A percentile compares a stretch with the other conserved stretches of the same genome.
Conservation (phyloP, 2,888 invertebrate genomes). For the Thecocarcelia acutangulata region DNA sequence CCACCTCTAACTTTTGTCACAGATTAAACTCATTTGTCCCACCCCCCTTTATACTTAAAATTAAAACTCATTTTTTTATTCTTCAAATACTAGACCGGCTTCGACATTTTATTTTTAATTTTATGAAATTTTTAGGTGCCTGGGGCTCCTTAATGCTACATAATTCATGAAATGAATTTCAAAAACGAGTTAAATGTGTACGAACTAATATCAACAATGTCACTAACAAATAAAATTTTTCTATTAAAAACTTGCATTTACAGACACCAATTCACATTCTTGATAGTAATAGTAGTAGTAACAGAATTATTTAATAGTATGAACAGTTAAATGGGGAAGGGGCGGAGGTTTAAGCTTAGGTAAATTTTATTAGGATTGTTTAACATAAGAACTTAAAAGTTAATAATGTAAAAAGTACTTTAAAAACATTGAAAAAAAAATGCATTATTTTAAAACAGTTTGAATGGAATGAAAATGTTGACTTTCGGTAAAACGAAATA, state of each 20-base stretch:
- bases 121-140: slow-evolving; percentile 32
- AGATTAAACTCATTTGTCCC: too few relatives aligned
- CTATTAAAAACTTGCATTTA: slow-evolving; percentile 36
- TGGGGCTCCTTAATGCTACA: slow-evolving; percentile 39
- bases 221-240: slow-evolving; percentile 47
- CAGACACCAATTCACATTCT: slow-evolving; percentile 23
- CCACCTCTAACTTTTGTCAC: too few relatives aligned
- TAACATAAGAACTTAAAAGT: slow-evolving; percentile 30
- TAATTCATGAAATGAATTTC: slow-evolving; percentile 51
- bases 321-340: slow-evolving; percentile 36
- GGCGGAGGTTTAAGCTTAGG: neutral
- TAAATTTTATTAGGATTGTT: slow-evolving; percentile 10
- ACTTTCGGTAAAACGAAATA: slow-evolving; percentile 44
- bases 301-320: neutral
- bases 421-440: slow-evolving; percentile 45
- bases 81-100: slow-evolving; percentile 52
- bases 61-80: slow-evolving; percentile 34
- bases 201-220: slow-evolving; percentile 65
- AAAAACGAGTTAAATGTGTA: slow-evolving; percentile 55
- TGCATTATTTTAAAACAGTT: slow-evolving; percentile 32
- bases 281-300: neutral
- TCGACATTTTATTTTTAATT: slow-evolving; percentile 57
- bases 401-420: slow-evolving; percentile 12
- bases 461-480: slow-evolving; percentile 63
- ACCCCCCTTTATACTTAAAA: neutral